Evolutionary conservation across 2,888 invertebrate species (phyloP).

Genomic region (Andrena bicolor): DNA sequence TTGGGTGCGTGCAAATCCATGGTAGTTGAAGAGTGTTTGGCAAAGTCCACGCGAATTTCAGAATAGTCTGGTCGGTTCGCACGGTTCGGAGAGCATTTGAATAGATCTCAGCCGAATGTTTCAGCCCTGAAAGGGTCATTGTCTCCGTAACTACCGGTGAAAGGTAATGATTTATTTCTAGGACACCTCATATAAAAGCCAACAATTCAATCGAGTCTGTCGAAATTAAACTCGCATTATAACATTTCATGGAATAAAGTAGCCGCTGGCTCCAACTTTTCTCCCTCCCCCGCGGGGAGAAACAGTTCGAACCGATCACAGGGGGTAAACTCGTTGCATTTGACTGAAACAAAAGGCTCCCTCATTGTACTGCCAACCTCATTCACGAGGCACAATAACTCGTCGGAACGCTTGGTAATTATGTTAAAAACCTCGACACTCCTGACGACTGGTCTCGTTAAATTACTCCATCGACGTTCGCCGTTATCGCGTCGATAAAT

Average conservation of each 20-base stretch:
- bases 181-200: neutral
- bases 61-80: no score
- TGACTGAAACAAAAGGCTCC: slow-evolving; percentile 4
- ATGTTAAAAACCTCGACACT: slow-evolving; percentile 15
- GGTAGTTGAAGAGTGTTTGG: neutral
- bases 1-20: neutral
- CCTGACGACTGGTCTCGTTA: neutral
- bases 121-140: neutral
- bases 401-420: slow-evolving; percentile 11
- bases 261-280: neutral
- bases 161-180: neutral
- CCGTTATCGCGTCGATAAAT: slow-evolving; percentile 13
- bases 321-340: slow-evolving; percentile 6
- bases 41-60: neutral
- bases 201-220: neutral
- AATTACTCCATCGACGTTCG: neutral
- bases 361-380: slow-evolving; percentile 2
- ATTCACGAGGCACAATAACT: slow-evolving; percentile 22
- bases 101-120: neutral
- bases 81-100: neutral
- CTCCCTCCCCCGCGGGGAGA: neutral
- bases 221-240: slow-evolving; percentile 26
- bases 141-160: neutral
- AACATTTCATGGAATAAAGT: neutral
- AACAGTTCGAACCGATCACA: slow-evolving; percentile 8